Conservation (phyloP, 2,888 invertebrate species). For the Troides oblongomaculatus region DNA sequence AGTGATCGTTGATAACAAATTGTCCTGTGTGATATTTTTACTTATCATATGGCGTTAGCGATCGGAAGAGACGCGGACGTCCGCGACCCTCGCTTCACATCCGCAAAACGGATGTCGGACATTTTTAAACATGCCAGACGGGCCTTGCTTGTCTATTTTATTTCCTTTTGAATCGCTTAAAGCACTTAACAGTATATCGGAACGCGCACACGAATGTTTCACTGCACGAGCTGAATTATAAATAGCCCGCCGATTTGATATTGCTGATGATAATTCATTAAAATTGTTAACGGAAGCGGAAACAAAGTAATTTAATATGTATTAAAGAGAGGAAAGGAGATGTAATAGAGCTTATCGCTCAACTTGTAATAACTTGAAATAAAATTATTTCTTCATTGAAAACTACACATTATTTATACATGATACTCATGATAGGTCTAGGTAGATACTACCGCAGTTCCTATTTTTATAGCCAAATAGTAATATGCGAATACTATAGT, state of each 20-base stretch:
- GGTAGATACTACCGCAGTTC: too few relatives aligned
- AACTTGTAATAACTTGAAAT: too few relatives aligned
- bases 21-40: not conserved
- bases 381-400: too few relatives aligned
- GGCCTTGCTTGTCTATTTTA: conserved; percentile 10
- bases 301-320: not conserved
- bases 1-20: not conserved
- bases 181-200: conserved; percentile 3
- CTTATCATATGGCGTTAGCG: conserved; percentile 6
- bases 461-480: too few relatives aligned
- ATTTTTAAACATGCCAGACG: conserved; percentile 19
- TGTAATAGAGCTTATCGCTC: too few relatives aligned
- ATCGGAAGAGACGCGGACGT: conserved; percentile 22
- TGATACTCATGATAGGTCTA: too few relatives aligned
- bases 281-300: not conserved
- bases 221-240: not conserved
- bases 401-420: too few relatives aligned
- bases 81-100: conserved; percentile 13
- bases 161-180: conserved; percentile 15
- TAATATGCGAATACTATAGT: not conserved
- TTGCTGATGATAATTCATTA: not conserved
- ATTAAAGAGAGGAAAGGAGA: too few relatives aligned
- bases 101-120: conserved; percentile 4
- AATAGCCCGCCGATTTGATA: not conserved
- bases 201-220: conserved; percentile 7